phyloP scores from a whole-genome alignment of 1,140 invertebrate genomes.

The Saccostrea glomerata region DNA sequence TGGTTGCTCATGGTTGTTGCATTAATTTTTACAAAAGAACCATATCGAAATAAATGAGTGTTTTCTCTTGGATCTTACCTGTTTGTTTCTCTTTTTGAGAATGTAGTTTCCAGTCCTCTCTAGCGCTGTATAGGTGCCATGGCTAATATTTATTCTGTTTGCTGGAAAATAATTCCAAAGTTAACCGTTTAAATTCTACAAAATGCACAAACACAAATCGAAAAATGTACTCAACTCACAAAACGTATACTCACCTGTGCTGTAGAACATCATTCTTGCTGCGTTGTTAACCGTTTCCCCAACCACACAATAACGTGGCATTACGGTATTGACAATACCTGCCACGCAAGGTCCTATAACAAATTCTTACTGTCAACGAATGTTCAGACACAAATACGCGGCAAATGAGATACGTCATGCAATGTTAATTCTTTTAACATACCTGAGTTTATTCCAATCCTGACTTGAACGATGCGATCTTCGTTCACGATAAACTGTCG shows the following conservation, averaged over 20 bases:
- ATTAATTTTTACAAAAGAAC: no score
- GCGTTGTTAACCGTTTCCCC: conserved; percentile 45
- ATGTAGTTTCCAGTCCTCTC: conserved; percentile 46
- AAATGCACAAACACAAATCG: background rate
- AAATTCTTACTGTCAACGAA: background rate
- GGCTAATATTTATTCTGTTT: conserved; percentile 42
- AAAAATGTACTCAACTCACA: background rate
- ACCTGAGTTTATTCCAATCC: conserved; percentile 71
- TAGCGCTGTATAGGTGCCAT: conserved; percentile 16
- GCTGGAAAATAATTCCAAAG: conserved; percentile 25
- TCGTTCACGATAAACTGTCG: conserved; percentile 60
- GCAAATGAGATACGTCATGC: background rate
- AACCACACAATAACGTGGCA: conserved; percentile 48
- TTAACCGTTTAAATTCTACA: background rate
- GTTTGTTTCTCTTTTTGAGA: conserved; percentile 28
- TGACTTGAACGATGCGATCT: conserved; percentile 60
- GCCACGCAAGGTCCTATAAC: conserved; percentile 44
- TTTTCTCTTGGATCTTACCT: background rate
- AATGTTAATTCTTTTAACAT: background rate
- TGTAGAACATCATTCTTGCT: conserved; percentile 45
- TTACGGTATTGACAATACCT: conserved; percentile 38
- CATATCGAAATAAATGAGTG: no score
- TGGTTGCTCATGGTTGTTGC: no score
- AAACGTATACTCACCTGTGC: conserved; percentile 11
- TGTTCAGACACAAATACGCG: background rate